A percentile compares a stretch with the other conserved stretches of the same genome.
These are phyloP conservation scores for Equus quagga DNA, from an alignment of 2,113 vertebrate species.

Conservation along the genomic window DNA sequence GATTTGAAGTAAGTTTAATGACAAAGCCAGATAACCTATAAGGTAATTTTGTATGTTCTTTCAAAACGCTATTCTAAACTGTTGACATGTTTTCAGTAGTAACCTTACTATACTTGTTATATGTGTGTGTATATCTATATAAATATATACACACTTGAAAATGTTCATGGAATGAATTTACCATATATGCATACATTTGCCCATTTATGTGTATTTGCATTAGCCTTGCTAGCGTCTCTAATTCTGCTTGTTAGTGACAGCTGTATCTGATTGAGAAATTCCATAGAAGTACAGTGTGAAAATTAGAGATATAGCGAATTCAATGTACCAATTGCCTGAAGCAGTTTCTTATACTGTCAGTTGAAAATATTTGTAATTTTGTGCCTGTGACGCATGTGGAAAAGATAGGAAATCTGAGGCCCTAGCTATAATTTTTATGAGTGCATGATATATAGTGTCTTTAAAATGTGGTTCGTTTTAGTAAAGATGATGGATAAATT, in stretches of 20 bases:
- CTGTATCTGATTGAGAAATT: conserved; percentile 41
- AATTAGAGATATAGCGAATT: conserved; percentile 73
- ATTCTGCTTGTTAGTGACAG: conserved; percentile 63
- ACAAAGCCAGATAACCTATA: conserved; percentile 51
- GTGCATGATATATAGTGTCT: conserved; percentile 66
- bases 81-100: conserved; percentile 15
- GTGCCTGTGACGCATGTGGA: conserved; percentile 54
- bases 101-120: conserved; percentile 16
- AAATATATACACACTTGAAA: background rate
- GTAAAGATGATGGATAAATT: conserved; percentile 68
- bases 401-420: conserved; percentile 59
- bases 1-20: background rate
- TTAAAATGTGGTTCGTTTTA: conserved; percentile 71
- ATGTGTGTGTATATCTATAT: conserved; percentile 27
- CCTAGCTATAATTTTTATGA: conserved; percentile 52
- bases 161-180: background rate
- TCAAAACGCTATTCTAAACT: conserved; percentile 33
- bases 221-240: conserved; percentile 57
- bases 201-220: background rate
- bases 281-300: conserved; percentile 58
- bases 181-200: background rate
- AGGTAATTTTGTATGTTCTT: conserved; percentile 55
- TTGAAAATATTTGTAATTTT: conserved; percentile 69
- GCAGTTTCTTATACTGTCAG: conserved; percentile 67
- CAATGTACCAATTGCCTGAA: conserved; percentile 71